These are phyloP conservation scores for Dicrostonyx torquatus DNA, from an alignment of 2,797 vertebrate genomes.

Conservation along the genomic window DNA sequence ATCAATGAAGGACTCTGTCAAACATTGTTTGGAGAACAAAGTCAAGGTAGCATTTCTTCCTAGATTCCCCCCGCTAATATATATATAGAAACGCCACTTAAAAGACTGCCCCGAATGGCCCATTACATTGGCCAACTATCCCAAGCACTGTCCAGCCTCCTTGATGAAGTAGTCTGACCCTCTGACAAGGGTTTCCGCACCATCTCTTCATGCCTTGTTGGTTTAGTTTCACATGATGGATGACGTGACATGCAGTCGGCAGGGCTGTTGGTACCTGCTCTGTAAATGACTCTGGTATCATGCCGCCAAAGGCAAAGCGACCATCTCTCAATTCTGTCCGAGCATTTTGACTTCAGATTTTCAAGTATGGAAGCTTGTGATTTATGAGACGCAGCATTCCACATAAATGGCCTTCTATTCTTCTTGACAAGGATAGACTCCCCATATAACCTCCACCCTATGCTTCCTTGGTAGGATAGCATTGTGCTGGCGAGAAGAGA, in stretches of 20 bases:
- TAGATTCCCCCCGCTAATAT: neutral
- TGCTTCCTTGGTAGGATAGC: neutral
- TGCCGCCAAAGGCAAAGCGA: constrained; percentile 75
- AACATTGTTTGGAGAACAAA: neutral
- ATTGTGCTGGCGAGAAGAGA: neutral
- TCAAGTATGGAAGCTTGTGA: constrained; percentile 74
- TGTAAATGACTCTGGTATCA: constrained; percentile 69
- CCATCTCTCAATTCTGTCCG: constrained; percentile 75
- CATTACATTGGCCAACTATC: neutral
- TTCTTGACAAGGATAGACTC: constrained; percentile 40
- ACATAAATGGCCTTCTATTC: constrained; percentile 39
- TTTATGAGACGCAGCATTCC: constrained; percentile 67
- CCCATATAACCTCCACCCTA: neutral
- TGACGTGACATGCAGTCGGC: constrained; percentile 65
- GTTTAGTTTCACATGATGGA: constrained; percentile 77
- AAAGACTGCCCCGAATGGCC: neutral
- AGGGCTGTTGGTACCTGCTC: constrained; percentile 75
- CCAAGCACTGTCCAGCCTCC: neutral
- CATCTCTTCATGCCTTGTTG: constrained; percentile 82
- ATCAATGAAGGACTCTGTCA: neutral
- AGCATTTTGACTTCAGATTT: constrained; percentile 65
- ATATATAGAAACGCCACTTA: neutral
- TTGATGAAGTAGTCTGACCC: constrained; percentile 74
- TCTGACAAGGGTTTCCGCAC: constrained; percentile 68
- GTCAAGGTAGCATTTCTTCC: neutral